Evolutionary conservation across 2,113 vertebrate genomes (phyloP).

Genomic region (Silurus meridionalis): DNA sequence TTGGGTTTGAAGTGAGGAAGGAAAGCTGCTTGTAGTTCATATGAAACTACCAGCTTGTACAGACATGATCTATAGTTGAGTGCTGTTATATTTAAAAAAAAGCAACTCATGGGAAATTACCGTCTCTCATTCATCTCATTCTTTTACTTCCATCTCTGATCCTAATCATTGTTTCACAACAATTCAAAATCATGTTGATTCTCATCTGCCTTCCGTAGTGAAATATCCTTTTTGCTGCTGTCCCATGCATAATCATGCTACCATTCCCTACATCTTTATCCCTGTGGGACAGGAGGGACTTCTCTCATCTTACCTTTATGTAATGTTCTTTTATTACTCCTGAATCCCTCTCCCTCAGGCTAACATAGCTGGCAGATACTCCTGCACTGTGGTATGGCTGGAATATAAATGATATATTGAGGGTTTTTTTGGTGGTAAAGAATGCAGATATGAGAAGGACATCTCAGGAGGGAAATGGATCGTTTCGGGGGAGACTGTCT

Average conservation of each 20-base stretch:
- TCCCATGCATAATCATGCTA: background rate
- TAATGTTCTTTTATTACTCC: conserved; percentile 33
- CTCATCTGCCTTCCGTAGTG: background rate
- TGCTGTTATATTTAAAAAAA: background rate
- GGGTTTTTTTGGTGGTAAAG: conserved; percentile 45
- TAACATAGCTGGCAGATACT: conserved; percentile 37
- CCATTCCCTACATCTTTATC: conserved; percentile 22
- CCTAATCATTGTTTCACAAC: background rate
- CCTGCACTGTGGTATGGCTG: conserved; percentile 49
- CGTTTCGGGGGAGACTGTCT: conserved; percentile 49
- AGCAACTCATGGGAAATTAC: background rate
- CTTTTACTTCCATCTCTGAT: background rate
- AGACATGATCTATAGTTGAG: conserved; percentile 29
- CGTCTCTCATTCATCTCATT: background rate
- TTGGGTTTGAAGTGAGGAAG: background rate
- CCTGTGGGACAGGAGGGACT: conserved; percentile 20
- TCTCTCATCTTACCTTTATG: conserved; percentile 40
- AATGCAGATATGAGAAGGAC: conserved; percentile 12
- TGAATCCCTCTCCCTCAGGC: conserved; percentile 35
- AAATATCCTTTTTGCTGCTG: background rate
- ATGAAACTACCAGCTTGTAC: conserved; percentile 15
- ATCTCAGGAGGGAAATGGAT: conserved; percentile 35
- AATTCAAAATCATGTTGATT: conserved; percentile 2
- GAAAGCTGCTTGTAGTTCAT: conserved; percentile 7
- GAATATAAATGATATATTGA: conserved; percentile 64